These are phyloP conservation scores for Diloba caeruleocephala DNA, from an alignment of 2,888 invertebrate genomes.

Conservation along the genomic window DNA sequence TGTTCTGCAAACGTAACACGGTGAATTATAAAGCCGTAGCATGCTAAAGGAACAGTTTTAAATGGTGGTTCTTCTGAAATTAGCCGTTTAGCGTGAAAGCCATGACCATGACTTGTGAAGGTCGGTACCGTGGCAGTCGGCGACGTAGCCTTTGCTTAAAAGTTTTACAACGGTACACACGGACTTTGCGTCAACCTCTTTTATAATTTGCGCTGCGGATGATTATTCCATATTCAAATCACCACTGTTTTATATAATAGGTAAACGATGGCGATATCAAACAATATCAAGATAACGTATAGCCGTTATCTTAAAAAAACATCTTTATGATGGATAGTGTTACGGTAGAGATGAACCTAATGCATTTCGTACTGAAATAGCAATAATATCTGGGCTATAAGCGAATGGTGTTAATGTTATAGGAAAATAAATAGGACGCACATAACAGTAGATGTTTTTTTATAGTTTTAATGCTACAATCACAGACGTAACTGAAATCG, in stretches of 20 bases:
- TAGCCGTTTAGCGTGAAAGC: slow-evolving; percentile 71
- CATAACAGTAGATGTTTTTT: slow-evolving; percentile 25
- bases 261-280: no score
- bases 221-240: slow-evolving; percentile 22
- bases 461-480: slow-evolving; percentile 31
- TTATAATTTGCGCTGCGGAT: slow-evolving; percentile 26
- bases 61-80: slow-evolving; percentile 66
- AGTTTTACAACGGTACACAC: slow-evolving; percentile 36
- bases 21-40: slow-evolving; percentile 60
- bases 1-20: slow-evolving; percentile 62
- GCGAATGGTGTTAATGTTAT: slow-evolving; percentile 37
- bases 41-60: slow-evolving; percentile 69
- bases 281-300: no score
- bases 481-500: slow-evolving; percentile 9
- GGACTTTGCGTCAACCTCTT: slow-evolving; percentile 33
- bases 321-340: no score
- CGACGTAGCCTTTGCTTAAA: slow-evolving; percentile 63
- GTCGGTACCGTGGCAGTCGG: slow-evolving; percentile 76
- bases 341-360: not conserved
- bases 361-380: slow-evolving; percentile 8
- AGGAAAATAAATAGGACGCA: slow-evolving; percentile 38
- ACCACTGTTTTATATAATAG: no score
- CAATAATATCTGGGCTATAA: slow-evolving; percentile 6
- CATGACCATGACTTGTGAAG: slow-evolving; percentile 72
- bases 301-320: no score